Percentiles rank a stretch among this genome's conserved stretches.
Conservation (phyloP, 2,113 vertebrate species). For the Gallinago paraguaiae region DNA sequence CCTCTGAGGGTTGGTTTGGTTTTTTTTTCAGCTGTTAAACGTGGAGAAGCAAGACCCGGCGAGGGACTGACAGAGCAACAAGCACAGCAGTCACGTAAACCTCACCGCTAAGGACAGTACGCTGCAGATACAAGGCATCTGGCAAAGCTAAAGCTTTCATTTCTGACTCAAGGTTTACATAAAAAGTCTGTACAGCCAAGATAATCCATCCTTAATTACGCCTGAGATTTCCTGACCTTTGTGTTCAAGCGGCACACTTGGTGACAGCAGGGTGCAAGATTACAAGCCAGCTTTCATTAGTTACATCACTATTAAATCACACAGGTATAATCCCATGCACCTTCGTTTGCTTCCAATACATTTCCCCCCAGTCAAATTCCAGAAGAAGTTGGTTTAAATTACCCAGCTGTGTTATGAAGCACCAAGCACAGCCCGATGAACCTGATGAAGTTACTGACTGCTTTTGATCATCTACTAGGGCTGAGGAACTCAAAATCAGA, state of each 20-base stretch:
- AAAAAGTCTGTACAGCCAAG: background rate
- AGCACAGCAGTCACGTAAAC: background rate
- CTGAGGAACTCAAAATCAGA: background rate
- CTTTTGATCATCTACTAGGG: background rate
- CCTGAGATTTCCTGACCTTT: background rate
- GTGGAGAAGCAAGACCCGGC: fast-evolving
- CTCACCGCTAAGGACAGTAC: background rate
- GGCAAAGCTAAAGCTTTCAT: background rate
- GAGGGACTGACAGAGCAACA: background rate
- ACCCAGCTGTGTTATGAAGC: background rate
- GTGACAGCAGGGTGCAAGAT: background rate
- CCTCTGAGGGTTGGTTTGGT: background rate
- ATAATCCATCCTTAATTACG: background rate
- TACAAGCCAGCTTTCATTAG: background rate
- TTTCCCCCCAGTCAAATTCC: background rate
- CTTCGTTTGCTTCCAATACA: background rate
- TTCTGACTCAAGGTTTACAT: background rate
- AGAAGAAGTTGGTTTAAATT: background rate
- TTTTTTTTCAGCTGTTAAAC: background rate
- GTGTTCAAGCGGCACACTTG: background rate
- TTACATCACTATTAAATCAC: background rate
- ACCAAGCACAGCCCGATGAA: background rate
- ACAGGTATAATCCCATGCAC: background rate
- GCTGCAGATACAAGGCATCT: background rate
- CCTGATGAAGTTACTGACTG: background rate